phyloP scores from a whole-genome alignment of 1,140 invertebrate genomes.

The Ceratina japonica region DNA sequence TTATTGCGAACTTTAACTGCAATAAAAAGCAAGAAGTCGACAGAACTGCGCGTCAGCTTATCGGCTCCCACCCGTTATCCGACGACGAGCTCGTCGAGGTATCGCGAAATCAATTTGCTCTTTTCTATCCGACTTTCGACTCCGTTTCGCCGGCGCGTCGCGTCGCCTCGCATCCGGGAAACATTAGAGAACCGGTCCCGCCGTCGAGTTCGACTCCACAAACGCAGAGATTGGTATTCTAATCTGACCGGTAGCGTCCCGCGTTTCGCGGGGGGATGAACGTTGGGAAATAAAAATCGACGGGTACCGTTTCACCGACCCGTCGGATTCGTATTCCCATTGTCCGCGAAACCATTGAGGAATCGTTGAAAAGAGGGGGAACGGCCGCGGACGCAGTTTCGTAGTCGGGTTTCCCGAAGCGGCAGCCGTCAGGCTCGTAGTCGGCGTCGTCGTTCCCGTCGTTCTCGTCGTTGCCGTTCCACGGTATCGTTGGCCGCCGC shows the following conservation, averaged over 20 bases:
- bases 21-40: neutral
- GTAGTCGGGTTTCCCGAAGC: constrained; percentile 19
- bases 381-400: constrained; percentile 23
- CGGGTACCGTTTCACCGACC: constrained; percentile 35
- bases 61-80: neutral
- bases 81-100: neutral
- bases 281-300: constrained; percentile 32
- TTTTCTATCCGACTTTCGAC: neutral
- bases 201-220: neutral
- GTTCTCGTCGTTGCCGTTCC: neutral
- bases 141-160: too few species aligned
- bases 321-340: constrained; percentile 52
- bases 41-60: neutral
- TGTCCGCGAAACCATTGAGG: constrained; percentile 31
- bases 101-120: constrained; percentile 7
- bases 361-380: constrained; percentile 38
- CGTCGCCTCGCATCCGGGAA: neutral
- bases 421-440: too few species aligned
- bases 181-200: constrained; percentile 3
- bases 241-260: neutral
- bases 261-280: neutral
- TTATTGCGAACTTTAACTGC: neutral
- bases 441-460: constrained; percentile 1
- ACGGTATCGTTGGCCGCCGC: too few species aligned
- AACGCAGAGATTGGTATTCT: constrained; percentile 1